Evolutionary conservation across 1,140 invertebrate genomes (phyloP), one percentile per base, ranked within the genome.

Genomic region (Globodera rostochiensis): DNA sequence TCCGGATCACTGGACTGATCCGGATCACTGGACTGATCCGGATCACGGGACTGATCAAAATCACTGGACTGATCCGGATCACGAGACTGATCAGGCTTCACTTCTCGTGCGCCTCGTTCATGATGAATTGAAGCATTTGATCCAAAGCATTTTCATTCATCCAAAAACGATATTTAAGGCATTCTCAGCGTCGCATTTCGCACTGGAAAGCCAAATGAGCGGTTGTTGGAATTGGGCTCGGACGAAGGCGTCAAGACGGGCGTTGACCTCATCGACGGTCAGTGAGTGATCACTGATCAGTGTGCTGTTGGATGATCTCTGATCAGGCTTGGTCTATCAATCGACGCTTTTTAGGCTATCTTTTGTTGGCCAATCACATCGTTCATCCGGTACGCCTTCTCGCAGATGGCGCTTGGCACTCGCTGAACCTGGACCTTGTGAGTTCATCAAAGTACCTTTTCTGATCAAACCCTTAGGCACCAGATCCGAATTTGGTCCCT

Each of bases 251-350:
- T 36, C 69, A 50, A 46, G 8, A 70, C 53, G 21, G 49, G 15
- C n/a, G 36, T 80, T 47, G 79, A 80, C 21, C 25, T 80, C 15
- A 49, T 79, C 47, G 79, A 80, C 69, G 79, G 79, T 80, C 64
- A 47, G 66, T n/a, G 53, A 25, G 25, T 25, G 25, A 21, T 36
- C 9, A 49, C 25, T 77, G 60, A 46, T 49, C 25, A 15, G 60
- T 11, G 25, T 36, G 53, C n/a, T 5, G 49, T 74, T 45, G 19
- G 15, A 60, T 74, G 53, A 75, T 77, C 57, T 9, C 36, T 80
- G 36, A n/a, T 19, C 5, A 6, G n/a, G 36, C n/a, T 70, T 2
- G 19, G 4, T 66, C 9, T n/a, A 6, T 69, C 57, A 78, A 36
- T 21, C 45, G 15, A 13, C 36, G 46, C 11, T 13, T 7, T 79